Evolutionary conservation across 2,113 vertebrate species (phyloP), one percentile per base, ranked within the genome.

Genomic region (Todiramphus chloris): DNA sequence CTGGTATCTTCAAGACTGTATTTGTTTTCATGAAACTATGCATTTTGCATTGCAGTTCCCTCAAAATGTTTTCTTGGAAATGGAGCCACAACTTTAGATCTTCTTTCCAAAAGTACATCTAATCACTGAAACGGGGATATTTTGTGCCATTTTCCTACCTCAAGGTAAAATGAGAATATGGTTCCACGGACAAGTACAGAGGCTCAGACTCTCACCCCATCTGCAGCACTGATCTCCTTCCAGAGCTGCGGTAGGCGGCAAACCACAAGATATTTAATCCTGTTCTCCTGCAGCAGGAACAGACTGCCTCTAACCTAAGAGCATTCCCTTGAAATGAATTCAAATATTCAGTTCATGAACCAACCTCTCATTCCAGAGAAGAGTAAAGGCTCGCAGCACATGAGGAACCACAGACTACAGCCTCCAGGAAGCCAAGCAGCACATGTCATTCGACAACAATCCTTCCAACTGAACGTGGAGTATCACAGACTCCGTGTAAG

Each of bases 81-180:
- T 5, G 6, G 18, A 91, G 62, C 67, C 1, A 0, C 62, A 64
- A n/a, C 44, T 84, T 91, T 37, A 59, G 87, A 50, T 43, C 31
- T n/a, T 67, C 81, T 73, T 94, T 97, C 86, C 93, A 97, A 90
- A 30, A 77, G 17, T 44, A 96, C 59, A 93, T 92, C 92, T 66
- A 44, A 79, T 81, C 79, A 93, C 43, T 2, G 0, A 86, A 94
- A 14, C 10, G 58, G 39, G 30, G 90, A 41, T 64, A 89, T 46
- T 92, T 46, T 53, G 27, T 44, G 67, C 79, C 51, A 7, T 58
- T 50, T 91, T 92, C 80, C 77, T 79, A 16, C 62, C 44, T 82
- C 68, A 87, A 82, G 35, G 76, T 84, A 89, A 92, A 75, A 86
- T 3, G 58, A 96, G 86, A 94, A 41, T 31, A 43, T 5, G 16